Evolutionary conservation across 2,113 vertebrate species (phyloP), one percentile per base, ranked within the genome.

Genomic region (Equus przewalskii): DNA sequence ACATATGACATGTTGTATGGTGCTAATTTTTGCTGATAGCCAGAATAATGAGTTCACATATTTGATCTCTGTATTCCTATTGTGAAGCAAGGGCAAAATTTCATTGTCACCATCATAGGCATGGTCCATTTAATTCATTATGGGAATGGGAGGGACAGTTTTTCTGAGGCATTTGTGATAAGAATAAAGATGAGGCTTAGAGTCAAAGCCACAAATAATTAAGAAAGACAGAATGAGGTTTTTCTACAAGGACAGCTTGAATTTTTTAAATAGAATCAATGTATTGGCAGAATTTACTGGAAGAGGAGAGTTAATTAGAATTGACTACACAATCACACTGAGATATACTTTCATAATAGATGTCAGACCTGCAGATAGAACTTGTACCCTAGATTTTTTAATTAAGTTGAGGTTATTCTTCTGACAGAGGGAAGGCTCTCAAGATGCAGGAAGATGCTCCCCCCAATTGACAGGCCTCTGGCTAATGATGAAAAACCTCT

Each of bases 51-150:
- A 82, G 7, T 56, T 90, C 41, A 41, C 36, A 54, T n/a, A 28
- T 75, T 85, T 81, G 18, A 56, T 87, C 9, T 94, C 84, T 96
- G 30, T 64, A 11, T 91, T 96, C 41, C 49, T 36, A n/a, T 83
- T 78, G 70, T 75, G 70, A 95, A 94, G 41, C 73, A 70, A 78
- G 33, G 89, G 26, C 81, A 87, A 94, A 81, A 60, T 79, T 90
- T 89, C n/a, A 2, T 54, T 65, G 36, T 85, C 82, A 80, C 28
- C 15, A 49, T 24, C 60, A 82, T 80, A 81, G 18, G 8, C 44
- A 94, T 75, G 73, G 81, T 94, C 46, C 30, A 28, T 75, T n/a
- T 89, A 76, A 89, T 93, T 93, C 56, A 18, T 70, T 83, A 65
- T 46, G 76, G 76, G 44, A 94, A 69, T 16, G 19, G 65, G 16